Conservation (phyloP, 2,888 invertebrate species). For the Dryococelus australis region DNA sequence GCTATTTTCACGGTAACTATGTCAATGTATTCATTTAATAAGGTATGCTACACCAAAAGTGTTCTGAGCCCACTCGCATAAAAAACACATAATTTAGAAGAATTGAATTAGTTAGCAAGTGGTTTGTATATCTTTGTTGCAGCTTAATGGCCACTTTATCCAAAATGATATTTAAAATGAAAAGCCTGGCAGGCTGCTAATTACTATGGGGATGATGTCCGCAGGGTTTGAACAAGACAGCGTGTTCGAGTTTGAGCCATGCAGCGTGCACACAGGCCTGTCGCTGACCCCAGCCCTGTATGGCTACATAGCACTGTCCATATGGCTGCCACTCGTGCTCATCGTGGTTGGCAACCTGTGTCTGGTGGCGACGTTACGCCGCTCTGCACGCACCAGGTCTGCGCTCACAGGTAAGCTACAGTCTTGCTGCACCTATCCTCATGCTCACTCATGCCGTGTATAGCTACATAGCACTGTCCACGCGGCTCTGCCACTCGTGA, state of each 20-base stretch:
- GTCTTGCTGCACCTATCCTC: slow-evolving; percentile 37
- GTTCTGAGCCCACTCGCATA: no score
- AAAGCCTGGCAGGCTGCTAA: no score
- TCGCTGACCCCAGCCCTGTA: slow-evolving; percentile 53
- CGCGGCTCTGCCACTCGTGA: slow-evolving; percentile 56
- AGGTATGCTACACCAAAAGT: no score
- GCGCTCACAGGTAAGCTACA: neutral
- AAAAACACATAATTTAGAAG: no score
- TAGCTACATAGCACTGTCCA: slow-evolving; percentile 56
- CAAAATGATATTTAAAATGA: no score
- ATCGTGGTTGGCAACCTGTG: slow-evolving; percentile 56
- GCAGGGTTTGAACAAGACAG: slow-evolving; percentile 58
- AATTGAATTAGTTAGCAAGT: no score
- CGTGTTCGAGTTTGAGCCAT: slow-evolving; percentile 56
- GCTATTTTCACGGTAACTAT: no score
- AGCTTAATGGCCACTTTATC: no score
- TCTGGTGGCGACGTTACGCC: slow-evolving; percentile 53
- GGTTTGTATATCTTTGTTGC: no score
- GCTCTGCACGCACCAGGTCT: slow-evolving; percentile 44
- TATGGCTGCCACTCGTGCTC: slow-evolving; percentile 56
- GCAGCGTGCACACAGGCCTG: slow-evolving; percentile 49
- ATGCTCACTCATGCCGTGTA: slow-evolving; percentile 53
- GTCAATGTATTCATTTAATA: no score
- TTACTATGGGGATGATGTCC: neutral
- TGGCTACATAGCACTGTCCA: slow-evolving; percentile 56